A percentile compares a stretch with the other conserved stretches of the same genome.
These are phyloP conservation scores for Vombatus ursinus DNA, from an alignment of 2,113 vertebrate species.

Conservation along the genomic window DNA sequence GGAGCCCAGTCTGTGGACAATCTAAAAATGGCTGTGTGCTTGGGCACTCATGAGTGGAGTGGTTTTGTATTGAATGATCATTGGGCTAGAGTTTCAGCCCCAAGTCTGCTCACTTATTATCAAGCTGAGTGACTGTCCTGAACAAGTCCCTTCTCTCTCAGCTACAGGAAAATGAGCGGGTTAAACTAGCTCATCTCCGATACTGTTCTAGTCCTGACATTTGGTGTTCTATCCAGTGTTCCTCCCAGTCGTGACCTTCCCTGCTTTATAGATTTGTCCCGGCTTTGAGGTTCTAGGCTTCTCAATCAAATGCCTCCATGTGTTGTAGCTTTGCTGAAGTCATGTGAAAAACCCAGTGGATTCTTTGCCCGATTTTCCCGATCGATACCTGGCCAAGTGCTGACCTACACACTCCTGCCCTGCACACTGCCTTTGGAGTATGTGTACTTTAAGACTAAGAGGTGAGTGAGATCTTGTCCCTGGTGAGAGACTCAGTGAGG, in stretches of 20 bases:
- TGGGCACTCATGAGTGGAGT: neutral
- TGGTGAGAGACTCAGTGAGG: neutral
- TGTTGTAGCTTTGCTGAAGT: constrained; percentile 40
- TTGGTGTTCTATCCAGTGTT: neutral
- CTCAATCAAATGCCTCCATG: neutral
- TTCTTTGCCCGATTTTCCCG: constrained; percentile 44
- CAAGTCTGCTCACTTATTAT: neutral
- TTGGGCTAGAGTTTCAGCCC: neutral
- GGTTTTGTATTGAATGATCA: neutral
- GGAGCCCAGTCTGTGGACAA: fast-evolving
- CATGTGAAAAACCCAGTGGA: neutral
- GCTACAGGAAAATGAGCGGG: neutral
- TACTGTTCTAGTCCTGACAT: neutral
- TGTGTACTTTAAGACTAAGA: constrained; percentile 28
- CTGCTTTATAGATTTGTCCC: neutral
- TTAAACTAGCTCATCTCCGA: neutral
- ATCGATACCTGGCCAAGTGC: fast-evolving
- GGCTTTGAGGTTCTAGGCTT: neutral
- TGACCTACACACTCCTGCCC: constrained; percentile 55
- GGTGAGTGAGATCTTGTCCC: constrained; percentile 30
- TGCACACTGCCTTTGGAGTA: constrained; percentile 51
- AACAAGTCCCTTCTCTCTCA: no score
- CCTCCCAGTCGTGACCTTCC: neutral
- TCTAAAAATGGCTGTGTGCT: neutral
- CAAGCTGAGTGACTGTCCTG: neutral